Base-by-base conservation (phyloP, 1,140 invertebrate species). In the Trichonephila inaurata region DNA sequence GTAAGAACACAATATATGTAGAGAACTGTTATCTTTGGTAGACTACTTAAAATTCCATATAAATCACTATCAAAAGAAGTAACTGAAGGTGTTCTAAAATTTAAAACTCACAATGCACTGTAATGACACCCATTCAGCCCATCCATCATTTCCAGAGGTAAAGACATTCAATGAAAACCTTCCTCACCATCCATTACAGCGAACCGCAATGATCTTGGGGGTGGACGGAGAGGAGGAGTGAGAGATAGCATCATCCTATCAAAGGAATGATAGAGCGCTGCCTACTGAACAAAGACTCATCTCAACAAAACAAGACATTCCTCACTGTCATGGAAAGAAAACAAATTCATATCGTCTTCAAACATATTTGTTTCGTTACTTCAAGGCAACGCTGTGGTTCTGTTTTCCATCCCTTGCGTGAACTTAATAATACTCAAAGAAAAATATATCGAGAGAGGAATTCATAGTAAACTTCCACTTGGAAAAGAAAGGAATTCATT, bases 401-500 rank as follows among this genome's bases (percentile, higher is more conserved):
- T 89, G 64, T 10, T 83, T 92, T 92, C 51, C 81, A 85, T 92
- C 85, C 81, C 58, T 81, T 66, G 81, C 77, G 90, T 66, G 81
- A 92, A 92, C 90, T 92, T 92, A 92, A 92, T 92, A 92, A 92
- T 85, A 85, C 81, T 92, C 60, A 51, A 51, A 61, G 60, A 82
- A 64, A 89, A 91, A 91, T 61, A 21, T 0, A 28, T n/a, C n/a
- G 69, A 81, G 8, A 69, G 60, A 44, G 14, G 62, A 82, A 91
- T 91, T 77, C 82, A 91, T 91, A 91, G 89, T 61, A 82, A 85
- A 85, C 58, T 85, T 51, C 83, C 16, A 19, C 58, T 60, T 51
- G 51, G 10, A 60, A 14, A 69, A 69, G n/a, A 69, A 24, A n/a
- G 24, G 66, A n/a, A 24, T 21, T 8, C 16, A 33, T 77, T 18